phyloP scores from a whole-genome alignment of 1,140 invertebrate genomes.

The Microvelia longipes region DNA sequence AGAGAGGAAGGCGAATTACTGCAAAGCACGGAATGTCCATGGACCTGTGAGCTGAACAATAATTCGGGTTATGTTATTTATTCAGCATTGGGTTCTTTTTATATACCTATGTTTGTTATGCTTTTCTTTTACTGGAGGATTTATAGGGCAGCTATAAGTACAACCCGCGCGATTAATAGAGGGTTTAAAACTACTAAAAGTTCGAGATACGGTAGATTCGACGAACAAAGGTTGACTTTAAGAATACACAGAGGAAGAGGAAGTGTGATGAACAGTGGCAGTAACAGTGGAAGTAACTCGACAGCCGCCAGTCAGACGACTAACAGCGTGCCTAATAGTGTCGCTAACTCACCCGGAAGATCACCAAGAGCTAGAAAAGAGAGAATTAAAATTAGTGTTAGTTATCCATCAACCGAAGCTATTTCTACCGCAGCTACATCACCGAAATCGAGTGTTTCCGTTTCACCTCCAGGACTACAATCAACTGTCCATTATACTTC shows the following conservation, averaged over 20 bases:
- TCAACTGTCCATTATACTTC: conserved; percentile 43
- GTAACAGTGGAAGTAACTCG: conserved; percentile 32
- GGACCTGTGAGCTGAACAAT: conserved; percentile 79
- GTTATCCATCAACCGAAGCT: conserved; percentile 63
- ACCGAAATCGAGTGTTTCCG: conserved; percentile 18
- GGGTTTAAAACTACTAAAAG: conserved; percentile 83
- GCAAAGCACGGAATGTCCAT: conserved; percentile 42
- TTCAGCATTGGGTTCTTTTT: conserved; percentile 88
- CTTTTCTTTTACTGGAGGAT: conserved; percentile 93
- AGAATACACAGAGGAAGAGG: conserved; percentile 74
- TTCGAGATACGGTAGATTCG: conserved; percentile 40
- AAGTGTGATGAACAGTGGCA: conserved; percentile 39
- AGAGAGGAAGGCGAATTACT: conserved; percentile 43
- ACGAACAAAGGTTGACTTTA: conserved; percentile 75
- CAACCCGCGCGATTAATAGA: conserved; percentile 78
- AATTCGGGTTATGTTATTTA: conserved; percentile 70
- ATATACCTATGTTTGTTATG: conserved; percentile 91
- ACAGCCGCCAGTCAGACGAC: conserved; percentile 11
- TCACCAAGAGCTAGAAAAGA: conserved; percentile 38
- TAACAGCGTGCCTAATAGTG: conserved; percentile 19
- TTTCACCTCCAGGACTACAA: conserved; percentile 31
- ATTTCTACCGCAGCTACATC: conserved; percentile 29
- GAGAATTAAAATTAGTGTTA: conserved; percentile 65
- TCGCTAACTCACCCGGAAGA: conserved; percentile 18
- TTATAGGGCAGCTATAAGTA: conserved; percentile 77